phyloP scores from a whole-genome alignment of 1,140 invertebrate species.

The Steinernema khuongi region DNA sequence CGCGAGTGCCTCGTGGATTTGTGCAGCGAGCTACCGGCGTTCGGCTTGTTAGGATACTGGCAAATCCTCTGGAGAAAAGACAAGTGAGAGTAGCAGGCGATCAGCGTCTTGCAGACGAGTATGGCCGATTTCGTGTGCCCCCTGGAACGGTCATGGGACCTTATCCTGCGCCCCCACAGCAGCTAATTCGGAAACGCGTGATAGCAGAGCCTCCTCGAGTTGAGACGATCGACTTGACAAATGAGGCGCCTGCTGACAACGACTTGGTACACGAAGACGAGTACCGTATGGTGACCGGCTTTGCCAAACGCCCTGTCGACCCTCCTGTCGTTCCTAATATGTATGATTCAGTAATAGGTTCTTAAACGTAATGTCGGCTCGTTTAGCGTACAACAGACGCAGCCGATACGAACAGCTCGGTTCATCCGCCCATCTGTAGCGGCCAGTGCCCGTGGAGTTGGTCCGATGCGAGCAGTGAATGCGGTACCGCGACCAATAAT shows the following conservation, averaged over 20 bases:
- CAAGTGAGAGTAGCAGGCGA: background rate
- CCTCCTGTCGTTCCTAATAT: background rate
- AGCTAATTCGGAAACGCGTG: background rate
- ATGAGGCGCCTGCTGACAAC: background rate
- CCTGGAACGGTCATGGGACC: background rate
- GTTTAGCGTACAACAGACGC: background rate
- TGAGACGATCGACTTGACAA: background rate
- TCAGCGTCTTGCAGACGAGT: background rate
- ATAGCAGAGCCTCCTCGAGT: background rate
- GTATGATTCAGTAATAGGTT: background rate
- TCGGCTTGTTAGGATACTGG: background rate
- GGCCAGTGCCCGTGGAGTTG: background rate
- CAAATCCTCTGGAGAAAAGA: background rate
- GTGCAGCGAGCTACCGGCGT: background rate
- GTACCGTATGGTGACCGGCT: background rate
- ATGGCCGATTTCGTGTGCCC: background rate
- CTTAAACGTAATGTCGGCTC: background rate
- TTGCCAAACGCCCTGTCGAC: background rate
- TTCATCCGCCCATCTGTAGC: no score
- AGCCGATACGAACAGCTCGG: no score
- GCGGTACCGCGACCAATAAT: background rate
- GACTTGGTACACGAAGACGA: background rate
- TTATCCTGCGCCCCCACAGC: background rate
- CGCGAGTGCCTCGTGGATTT: background rate
- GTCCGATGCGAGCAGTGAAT: background rate